Evolutionary conservation across 1,140 invertebrate genomes (phyloP), one percentile per base, ranked within the genome.

Genomic region (Aleiodes sp.): DNA sequence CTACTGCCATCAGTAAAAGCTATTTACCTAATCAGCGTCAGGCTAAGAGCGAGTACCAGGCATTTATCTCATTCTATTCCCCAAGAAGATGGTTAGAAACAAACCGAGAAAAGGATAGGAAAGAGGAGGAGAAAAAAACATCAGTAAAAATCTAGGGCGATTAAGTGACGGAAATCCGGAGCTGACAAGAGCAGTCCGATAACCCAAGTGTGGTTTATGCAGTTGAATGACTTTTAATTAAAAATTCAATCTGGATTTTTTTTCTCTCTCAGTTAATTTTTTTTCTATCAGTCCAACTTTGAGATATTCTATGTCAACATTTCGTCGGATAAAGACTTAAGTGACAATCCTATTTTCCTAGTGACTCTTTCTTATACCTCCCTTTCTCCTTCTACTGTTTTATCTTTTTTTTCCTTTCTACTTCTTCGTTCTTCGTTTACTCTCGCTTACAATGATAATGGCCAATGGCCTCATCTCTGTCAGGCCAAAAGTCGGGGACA

Each of bases 1-100:
- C n/a, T n/a, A n/a, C n/a, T n/a, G n/a, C n/a, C n/a, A n/a, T n/a
- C n/a, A 29, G 24, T 29, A 14, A 33, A 43, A 28, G 26, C 56
- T 68, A 68, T 68, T 60, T 68, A 68, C 65, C 37, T 68, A 60
- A 68, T 68, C 65, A 68, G 35, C 56, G 14, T 68, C 33, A 39
- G 19, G 57, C 10, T 4, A 64, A 39, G 12, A 68, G 65, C 39
- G 8, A 28, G 35, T 41, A 41, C 16, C 7, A 10, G 57, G 56
- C 35, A 61, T 60, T 68, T 28, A 21, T 68, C 65, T 43, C 26
- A 16, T 66, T 52, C n/a, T 43, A 8, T 3, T 4, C 65, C 16
- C 26, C 12, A 4, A 28, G 43, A 57, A 14, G 19, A 39, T 31
- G 35, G 21, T 26, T 37, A 24, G 16, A 7, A 14, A n/a, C 35